Evolutionary conservation across 2,113 vertebrate genomes (phyloP).

Genomic region (Periophthalmus modestus): DNA sequence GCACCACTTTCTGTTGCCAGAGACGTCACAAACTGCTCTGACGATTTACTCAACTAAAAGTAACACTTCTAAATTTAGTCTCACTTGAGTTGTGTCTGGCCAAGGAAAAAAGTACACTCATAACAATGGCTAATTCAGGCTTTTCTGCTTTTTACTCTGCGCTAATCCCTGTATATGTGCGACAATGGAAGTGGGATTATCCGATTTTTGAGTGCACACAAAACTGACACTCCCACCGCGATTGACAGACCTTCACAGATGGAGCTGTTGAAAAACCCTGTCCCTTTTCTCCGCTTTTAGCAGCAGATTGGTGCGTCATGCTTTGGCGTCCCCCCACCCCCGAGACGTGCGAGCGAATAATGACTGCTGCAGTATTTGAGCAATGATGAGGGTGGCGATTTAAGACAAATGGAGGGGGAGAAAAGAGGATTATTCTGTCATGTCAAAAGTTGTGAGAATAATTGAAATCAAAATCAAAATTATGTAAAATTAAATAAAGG

Average conservation of each 20-base stretch:
- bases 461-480: too few species aligned
- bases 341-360: conserved; percentile 14
- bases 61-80: background rate
- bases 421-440: conserved; percentile 54
- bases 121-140: background rate
- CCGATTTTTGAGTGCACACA: conserved; percentile 15
- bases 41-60: background rate
- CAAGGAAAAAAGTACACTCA: background rate
- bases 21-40: background rate
- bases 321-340: background rate
- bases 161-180: conserved; percentile 31
- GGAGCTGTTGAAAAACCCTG: conserved; percentile 32
- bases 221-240: conserved; percentile 14
- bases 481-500: too few species aligned
- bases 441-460: conserved; percentile 34
- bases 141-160: background rate
- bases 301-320: conserved; percentile 20
- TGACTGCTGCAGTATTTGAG: conserved; percentile 21
- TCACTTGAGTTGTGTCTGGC: background rate
- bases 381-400: conserved; percentile 25
- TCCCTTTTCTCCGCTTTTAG: conserved; percentile 23
- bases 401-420: conserved; percentile 32
- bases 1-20: background rate
- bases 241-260: conserved; percentile 28
- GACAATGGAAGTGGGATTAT: conserved; percentile 32